Evolutionary conservation across 2,888 invertebrate genomes (phyloP), one percentile per base, ranked within the genome.

Genomic region (Platerodrilus igneus): DNA sequence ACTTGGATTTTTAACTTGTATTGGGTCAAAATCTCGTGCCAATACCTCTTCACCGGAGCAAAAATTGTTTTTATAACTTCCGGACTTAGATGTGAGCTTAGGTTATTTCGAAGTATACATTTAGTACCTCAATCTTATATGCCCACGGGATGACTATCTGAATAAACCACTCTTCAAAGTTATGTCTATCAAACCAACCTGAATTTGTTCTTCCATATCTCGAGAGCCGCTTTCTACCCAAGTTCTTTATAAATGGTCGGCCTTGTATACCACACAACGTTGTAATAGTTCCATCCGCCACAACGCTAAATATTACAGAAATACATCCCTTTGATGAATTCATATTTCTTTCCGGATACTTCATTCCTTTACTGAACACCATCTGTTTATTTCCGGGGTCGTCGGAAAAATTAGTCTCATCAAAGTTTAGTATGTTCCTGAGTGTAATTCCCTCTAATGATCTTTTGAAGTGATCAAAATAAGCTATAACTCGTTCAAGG

Each of bases 261-360:
- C 17, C 23, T 31, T 29, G 19, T 37, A 37, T 9, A 37, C 37
- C 2, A 29, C 52, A 48, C 16, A 57, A 48, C 16, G 51, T 19
- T 33, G 57, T 50, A 15, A 36, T 62, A 51, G 37, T 58, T 28
- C 20, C 40, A 27, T 10, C 40, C 29, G 19, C 41, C 14, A 17
- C 8, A 3, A n/a, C 23, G 4, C 11, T 8, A 17, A 33, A 23
- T 17, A 33, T 23, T 4, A 35, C 15, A 3, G 35, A 35, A 2
- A 18, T 34, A 8, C 25, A 16, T 5, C 10, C 17, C 25, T 34
- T 34, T 6, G 34, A 9, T 8, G 13, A 34, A 34, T 34, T 25
- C 9, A 16, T 25, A 10, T 17, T 18, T 17, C 20, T 4, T 31
- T 10, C 6, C 8, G 31, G 20, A 20, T 31, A 20, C 8, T 31